These are phyloP conservation scores for Haemorhous mexicanus DNA, from an alignment of 2,113 vertebrate genomes.

Conservation along the genomic window DNA sequence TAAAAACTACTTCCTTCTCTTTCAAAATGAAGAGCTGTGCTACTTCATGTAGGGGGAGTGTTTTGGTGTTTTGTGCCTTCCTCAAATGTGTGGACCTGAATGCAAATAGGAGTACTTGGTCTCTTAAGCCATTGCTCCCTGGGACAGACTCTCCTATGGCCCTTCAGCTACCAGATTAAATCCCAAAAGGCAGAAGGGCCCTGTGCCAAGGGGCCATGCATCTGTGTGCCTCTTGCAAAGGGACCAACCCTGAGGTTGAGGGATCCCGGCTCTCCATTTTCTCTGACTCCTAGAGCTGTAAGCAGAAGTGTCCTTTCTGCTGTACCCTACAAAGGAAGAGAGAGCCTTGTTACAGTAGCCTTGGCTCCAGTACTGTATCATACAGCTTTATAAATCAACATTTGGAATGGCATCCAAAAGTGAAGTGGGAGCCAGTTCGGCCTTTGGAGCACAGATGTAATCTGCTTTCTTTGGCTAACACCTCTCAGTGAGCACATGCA, in stretches of 20 bases:
- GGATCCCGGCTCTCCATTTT: neutral
- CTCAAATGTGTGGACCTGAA: neutral
- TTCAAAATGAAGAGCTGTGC: neutral
- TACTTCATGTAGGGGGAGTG: neutral
- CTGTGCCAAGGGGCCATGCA: rapidly evolving
- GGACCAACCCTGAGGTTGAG: rapidly evolving
- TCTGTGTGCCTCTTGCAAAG: neutral
- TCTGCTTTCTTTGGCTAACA: constrained; percentile 27
- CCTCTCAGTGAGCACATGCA: neutral
- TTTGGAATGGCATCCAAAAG: neutral
- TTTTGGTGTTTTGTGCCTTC: neutral
- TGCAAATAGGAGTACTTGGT: neutral
- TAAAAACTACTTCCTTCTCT: neutral
- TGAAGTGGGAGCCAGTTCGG: neutral
- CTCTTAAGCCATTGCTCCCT: rapidly evolving
- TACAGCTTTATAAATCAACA: constrained; percentile 4
- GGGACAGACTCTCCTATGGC: neutral
- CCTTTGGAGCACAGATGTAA: constrained; percentile 41
- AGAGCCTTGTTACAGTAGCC: neutral
- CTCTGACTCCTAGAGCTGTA: neutral
- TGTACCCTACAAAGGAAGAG: neutral
- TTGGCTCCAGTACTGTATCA: neutral
- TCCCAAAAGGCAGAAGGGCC: neutral
- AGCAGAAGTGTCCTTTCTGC: neutral
- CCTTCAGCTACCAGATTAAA: neutral